phyloP scores from a whole-genome alignment of 2,888 invertebrate species.

The Ctena decussata region DNA sequence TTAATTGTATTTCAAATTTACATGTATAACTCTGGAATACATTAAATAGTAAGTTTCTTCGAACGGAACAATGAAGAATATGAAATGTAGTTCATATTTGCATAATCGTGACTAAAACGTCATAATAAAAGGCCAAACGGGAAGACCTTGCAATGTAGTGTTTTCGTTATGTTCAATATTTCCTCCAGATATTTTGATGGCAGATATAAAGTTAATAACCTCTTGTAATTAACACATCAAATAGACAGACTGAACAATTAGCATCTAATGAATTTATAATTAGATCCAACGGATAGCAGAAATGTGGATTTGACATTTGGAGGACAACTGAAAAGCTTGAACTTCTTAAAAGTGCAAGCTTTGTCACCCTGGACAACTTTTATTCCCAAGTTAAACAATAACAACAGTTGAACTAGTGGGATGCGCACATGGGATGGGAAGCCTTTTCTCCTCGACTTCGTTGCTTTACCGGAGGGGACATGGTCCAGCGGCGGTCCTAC shows the following conservation, averaged over 20 bases:
- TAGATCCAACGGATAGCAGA: neutral
- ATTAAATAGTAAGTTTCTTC: neutral
- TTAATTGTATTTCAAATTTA: too few species aligned
- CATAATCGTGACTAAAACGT: slow-evolving; percentile 55
- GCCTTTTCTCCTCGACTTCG: too few species aligned
- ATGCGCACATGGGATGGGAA: too few species aligned
- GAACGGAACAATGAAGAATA: neutral
- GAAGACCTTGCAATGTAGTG: slow-evolving; percentile 59
- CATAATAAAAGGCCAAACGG: slow-evolving; percentile 59
- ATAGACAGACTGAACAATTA: neutral
- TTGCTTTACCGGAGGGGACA: too few species aligned
- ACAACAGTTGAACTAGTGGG: too few species aligned
- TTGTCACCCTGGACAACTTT: too few species aligned
- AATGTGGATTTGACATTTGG: neutral
- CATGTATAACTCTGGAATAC: neutral
- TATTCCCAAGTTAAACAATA: too few species aligned
- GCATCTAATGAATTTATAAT: neutral
- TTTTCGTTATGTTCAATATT: slow-evolving; percentile 11
- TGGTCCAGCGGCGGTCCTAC: too few species aligned
- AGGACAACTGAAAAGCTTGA: too few species aligned
- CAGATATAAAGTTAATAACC: neutral
- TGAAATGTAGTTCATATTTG: neutral
- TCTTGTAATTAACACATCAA: neutral
- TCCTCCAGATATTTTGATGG: neutral
- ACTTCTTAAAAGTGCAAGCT: too few species aligned